Evolutionary conservation across 2,113 vertebrate species (phyloP), one percentile per base, ranked within the genome.

Genomic region (Caranx melampygus): DNA sequence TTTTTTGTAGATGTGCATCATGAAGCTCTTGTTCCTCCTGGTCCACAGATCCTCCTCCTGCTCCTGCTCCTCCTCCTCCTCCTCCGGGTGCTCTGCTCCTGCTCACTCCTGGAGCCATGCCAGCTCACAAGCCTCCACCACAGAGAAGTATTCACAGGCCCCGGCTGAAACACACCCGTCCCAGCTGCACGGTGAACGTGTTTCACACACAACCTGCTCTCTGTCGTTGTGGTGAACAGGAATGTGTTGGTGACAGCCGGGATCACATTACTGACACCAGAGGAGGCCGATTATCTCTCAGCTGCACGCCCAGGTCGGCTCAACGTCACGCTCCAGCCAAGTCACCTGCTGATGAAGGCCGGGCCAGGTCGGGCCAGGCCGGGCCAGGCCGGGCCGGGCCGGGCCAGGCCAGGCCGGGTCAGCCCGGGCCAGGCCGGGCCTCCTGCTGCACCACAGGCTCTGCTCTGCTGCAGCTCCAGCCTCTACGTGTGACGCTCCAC

Each of bases 251-350:
- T 70, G 78, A 72, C 74, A 57, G 82, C 63, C 84, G 4, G 77
- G 82, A 79, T 89, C 87, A 59, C 52, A 64, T 85, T 87, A 73
- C 82, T 73, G 84, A 74, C 82, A 88, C 82, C 66, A 31, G 77
- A 90, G 76, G 76, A 85, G 79, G 70, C 63, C 45, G 73, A 49
- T 87, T 62, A 82, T 75, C 81, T 80, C 79, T 59, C 18, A 14
- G 73, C 75, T 14, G 68, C 75, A 63, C 75, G 40, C 73, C 73
- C 6, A 59, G 59, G 59, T 35, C 26, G 65, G 78, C 55, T 59
- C 66, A 62, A 66, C 45, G 70, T 84, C 78, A 75, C 47, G 44
- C n/a, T 1, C 59, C 60, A 16, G 65, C 45, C 58, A 78, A 74
- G 75, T 84, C 64, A 71, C 34, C 74, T 58, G 51, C 82, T 64